Conservation (phyloP, 2,797 vertebrate species). For the Crocodylus rhombifer region DNA sequence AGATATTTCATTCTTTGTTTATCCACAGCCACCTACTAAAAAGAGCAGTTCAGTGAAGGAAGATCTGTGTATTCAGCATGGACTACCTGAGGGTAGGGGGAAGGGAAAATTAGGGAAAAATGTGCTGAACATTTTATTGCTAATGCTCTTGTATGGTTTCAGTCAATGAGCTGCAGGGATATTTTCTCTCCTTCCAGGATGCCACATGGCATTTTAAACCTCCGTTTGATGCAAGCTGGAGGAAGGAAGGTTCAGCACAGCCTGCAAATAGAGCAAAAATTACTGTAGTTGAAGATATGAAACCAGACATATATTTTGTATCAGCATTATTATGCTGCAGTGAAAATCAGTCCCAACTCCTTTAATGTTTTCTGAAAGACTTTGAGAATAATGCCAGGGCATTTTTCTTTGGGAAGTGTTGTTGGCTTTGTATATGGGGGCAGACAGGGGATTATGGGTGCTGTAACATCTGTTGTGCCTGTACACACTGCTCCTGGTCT, state of each 20-base stretch:
- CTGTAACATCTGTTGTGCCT: background rate
- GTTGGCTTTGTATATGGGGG: background rate
- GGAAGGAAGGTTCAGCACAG: background rate
- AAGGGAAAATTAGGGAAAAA: background rate
- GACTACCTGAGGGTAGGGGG: background rate
- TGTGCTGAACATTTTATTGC: background rate
- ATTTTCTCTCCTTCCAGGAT: background rate
- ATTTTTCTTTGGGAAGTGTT: constrained; percentile 6
- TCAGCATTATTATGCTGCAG: constrained; percentile 12
- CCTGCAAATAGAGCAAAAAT: background rate
- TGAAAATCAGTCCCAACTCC: constrained; percentile 11
- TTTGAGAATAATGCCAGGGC: background rate
- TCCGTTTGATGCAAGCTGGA: background rate
- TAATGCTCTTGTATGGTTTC: rapidly evolving
- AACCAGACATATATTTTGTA: constrained; percentile 23
- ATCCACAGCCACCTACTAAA: background rate
- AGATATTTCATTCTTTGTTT: background rate
- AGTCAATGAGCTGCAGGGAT: background rate
- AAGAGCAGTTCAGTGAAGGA: background rate
- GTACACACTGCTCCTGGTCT: too few species aligned
- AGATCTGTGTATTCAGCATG: background rate
- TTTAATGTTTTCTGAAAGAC: background rate
- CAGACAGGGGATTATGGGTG: background rate
- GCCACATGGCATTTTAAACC: background rate
- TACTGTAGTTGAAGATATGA: constrained; percentile 1